phyloP scores from a whole-genome alignment of 1,140 invertebrate species.

The Conus ventricosus region DNA sequence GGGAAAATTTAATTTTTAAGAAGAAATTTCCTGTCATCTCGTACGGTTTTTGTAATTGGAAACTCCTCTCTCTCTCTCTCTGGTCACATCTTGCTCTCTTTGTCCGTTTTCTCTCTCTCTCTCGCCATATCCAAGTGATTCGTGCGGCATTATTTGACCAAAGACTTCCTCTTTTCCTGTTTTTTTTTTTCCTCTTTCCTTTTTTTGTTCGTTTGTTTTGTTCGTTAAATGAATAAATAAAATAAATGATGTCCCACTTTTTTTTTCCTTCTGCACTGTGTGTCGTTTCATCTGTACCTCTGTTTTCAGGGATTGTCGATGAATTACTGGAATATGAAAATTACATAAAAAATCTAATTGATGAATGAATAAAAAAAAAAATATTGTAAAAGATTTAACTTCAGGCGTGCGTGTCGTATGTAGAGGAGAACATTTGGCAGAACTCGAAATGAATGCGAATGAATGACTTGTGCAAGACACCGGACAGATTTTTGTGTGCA shows the following conservation, averaged over 20 bases:
- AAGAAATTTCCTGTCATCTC: too few species aligned
- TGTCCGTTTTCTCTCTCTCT: neutral
- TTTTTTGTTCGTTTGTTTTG: neutral
- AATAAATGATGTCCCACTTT: too few species aligned
- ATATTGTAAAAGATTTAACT: conserved; percentile 17
- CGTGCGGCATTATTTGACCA: neutral
- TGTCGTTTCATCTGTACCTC: neutral
- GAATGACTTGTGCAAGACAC: too few species aligned
- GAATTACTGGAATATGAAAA: conserved; percentile 22
- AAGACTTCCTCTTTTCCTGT: neutral
- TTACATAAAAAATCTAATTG: conserved; percentile 21
- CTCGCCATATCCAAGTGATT: neutral
- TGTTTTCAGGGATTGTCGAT: conserved; percentile 33
- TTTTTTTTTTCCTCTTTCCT: neutral
- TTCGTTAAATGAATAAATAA: too few species aligned
- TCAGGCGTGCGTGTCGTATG: too few species aligned
- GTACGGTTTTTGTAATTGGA: too few species aligned
- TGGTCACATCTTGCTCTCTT: neutral
- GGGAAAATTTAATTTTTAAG: too few species aligned
- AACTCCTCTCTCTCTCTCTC: neutral
- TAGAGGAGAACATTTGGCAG: too few species aligned
- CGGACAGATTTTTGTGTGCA: too few species aligned
- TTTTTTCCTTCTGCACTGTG: neutral
- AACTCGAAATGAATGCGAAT: too few species aligned
- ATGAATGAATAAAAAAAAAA: conserved; percentile 24